These are phyloP conservation scores for Lutjanus campechanus DNA, from an alignment of 2,797 vertebrate species.

Conservation along the genomic window DNA sequence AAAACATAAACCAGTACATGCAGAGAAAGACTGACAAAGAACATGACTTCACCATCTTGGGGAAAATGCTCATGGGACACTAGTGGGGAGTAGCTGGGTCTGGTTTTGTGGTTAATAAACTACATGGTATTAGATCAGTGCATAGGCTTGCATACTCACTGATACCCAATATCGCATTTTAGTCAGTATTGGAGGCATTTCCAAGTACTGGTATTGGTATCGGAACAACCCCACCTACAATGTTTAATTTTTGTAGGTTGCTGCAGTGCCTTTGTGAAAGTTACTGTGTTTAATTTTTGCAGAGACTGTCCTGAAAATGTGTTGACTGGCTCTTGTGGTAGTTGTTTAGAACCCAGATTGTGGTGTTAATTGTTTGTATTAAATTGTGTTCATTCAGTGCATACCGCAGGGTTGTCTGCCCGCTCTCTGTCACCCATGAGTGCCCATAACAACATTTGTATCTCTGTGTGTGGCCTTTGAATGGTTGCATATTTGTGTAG, in stretches of 20 bases:
- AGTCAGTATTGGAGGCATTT: too few species aligned
- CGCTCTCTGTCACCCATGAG: conserved; percentile 27
- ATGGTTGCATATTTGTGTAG: conserved; percentile 40
- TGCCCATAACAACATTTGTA: conserved; percentile 23
- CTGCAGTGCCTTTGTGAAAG: background rate
- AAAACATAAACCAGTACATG: too few species aligned
- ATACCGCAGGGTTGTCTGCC: background rate
- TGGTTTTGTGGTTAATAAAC: too few species aligned
- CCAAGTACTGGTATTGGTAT: too few species aligned
- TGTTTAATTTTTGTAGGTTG: background rate
- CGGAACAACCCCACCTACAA: too few species aligned
- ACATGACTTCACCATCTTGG: too few species aligned
- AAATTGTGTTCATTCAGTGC: background rate
- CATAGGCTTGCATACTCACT: too few species aligned
- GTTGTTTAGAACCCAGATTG: background rate
- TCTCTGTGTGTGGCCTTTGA: conserved; percentile 5
- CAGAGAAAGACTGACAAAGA: too few species aligned
- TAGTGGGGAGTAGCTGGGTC: too few species aligned
- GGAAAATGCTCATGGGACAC: too few species aligned
- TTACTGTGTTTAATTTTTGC: background rate
- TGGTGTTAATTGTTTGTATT: background rate
- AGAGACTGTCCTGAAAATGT: background rate
- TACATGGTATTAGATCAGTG: too few species aligned
- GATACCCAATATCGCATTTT: too few species aligned
- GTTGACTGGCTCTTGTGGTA: background rate